Evolutionary conservation across 2,797 vertebrate genomes (phyloP), one percentile per base, ranked within the genome.

Genomic region (Alcedo quadribrachys): DNA sequence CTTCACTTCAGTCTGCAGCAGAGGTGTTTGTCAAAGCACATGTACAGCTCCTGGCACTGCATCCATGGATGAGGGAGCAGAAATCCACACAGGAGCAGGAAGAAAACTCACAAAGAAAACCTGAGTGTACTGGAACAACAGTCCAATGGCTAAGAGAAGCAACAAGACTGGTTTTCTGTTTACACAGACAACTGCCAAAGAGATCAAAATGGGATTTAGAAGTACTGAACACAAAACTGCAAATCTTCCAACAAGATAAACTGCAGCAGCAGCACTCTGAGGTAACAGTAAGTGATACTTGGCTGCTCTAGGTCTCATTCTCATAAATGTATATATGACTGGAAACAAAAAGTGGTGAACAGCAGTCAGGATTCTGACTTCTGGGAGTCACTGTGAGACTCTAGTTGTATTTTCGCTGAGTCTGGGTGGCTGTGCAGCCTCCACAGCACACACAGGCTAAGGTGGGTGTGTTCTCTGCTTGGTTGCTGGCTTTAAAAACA

Each of bases 231-330:
- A 67, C 61, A 95, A 93, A 94, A 19, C 17, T 15, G 11, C 85
- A 92, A 66, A 45, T 76, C 51, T 85, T 77, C 24, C 74, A 75
- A 81, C 54, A 89, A 90, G 87, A 91, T 53, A 88, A 88, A 42
- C 48, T 30, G 91, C 92, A 96, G 94, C 83, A 81, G 27, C 78
- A 94, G 85, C 92, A 66, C 74, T 55, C 9, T 85, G 85, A 82
- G 51, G 91, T 46, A 86, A 55, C 2, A 2, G 50, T 1, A 16
- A 61, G 40, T 40, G 20, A 94, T 82, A 95, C 62, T 87, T 79
- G 69, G 66, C 21, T 61, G 63, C 69, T 90, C 61, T 81, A 89
- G 84, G 74, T 84, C 62, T 87, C 89, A 70, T 70, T 70, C 53
- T 79, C 45, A 67, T 69, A 73, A 66, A 78, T 35, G 90, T 48